A percentile compares a stretch with the other conserved stretches of the same genome.
Conservation (phyloP, 2,888 invertebrate species). For the Chymomyza procnemis region DNA sequence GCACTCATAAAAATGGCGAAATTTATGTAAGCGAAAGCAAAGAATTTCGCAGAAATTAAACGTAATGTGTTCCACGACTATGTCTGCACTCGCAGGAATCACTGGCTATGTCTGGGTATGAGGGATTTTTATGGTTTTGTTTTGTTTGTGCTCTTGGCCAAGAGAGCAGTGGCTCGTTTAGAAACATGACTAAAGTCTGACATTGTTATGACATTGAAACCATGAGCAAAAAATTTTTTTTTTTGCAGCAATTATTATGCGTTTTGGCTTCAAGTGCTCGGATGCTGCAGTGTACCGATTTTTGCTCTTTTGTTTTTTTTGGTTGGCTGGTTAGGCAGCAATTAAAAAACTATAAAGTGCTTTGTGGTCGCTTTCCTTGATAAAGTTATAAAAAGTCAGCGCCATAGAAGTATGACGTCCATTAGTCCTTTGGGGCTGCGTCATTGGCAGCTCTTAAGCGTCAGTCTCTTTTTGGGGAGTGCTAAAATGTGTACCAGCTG, state of each 20-base stretch:
- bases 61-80: background rate
- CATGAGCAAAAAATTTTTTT: too few species aligned
- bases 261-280: slow-evolving; percentile 20
- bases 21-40: background rate
- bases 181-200: background rate
- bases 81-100: background rate
- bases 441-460: slow-evolving; percentile 5
- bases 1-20: background rate
- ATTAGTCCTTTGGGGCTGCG: background rate
- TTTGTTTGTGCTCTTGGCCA: background rate
- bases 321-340: slow-evolving; percentile 25
- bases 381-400: background rate
- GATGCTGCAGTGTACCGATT: background rate
- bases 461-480: slow-evolving; percentile 21
- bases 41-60: background rate
- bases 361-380: background rate
- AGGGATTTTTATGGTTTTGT: background rate
- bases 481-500: too few species aligned
- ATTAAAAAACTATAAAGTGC: slow-evolving; percentile 40
- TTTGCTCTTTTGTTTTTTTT: slow-evolving; percentile 7
- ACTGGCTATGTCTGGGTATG: background rate
- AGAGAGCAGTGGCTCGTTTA: background rate
- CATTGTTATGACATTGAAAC: background rate
- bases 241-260: slow-evolving; percentile 21
- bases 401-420: background rate